These are phyloP conservation scores for Cartodere bifasciata DNA, from an alignment of 2,888 invertebrate genomes.

Conservation along the genomic window DNA sequence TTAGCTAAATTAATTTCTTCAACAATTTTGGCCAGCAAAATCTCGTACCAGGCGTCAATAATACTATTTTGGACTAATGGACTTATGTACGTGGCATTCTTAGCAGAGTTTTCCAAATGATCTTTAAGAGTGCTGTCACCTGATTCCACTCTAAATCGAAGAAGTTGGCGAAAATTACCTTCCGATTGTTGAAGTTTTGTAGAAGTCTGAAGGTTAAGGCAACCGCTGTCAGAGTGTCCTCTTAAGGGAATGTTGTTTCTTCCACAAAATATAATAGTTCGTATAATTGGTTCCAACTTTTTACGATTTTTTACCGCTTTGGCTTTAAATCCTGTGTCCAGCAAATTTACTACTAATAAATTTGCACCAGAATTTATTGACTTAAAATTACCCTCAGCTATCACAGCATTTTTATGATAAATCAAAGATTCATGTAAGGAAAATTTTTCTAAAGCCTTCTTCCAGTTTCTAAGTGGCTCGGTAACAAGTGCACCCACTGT, in stretches of 20 bases:
- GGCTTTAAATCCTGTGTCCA: too few relatives aligned
- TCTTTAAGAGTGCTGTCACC: slow-evolving; percentile 17
- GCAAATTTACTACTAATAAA: too few relatives aligned
- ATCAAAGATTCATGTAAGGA: too few relatives aligned
- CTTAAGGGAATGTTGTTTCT: slow-evolving; percentile 19
- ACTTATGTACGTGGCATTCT: slow-evolving; percentile 17
- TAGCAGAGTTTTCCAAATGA: slow-evolving; percentile 16
- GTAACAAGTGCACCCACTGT: too few relatives aligned
- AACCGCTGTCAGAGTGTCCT: slow-evolving; percentile 17
- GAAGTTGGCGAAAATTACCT: slow-evolving; percentile 14
- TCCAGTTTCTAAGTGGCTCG: too few relatives aligned
- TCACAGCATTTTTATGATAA: too few relatives aligned
- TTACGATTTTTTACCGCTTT: slow-evolving; percentile 15
- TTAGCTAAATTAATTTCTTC: too few relatives aligned
- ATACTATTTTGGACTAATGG: slow-evolving; percentile 22
- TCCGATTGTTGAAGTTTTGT: slow-evolving; percentile 1
- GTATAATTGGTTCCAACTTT: slow-evolving; percentile 8
- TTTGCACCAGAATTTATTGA: too few relatives aligned
- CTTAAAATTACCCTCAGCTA: too few relatives aligned
- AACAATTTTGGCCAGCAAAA: too few relatives aligned
- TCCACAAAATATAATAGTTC: slow-evolving; percentile 13
- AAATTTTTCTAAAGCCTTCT: too few relatives aligned
- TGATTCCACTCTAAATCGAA: slow-evolving; percentile 15
- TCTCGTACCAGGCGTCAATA: too few relatives aligned
- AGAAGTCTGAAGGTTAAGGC: slow-evolving; percentile 3